Evolutionary conservation across 2,113 vertebrate species (phyloP).

Genomic region (Brevimyrus niger): DNA sequence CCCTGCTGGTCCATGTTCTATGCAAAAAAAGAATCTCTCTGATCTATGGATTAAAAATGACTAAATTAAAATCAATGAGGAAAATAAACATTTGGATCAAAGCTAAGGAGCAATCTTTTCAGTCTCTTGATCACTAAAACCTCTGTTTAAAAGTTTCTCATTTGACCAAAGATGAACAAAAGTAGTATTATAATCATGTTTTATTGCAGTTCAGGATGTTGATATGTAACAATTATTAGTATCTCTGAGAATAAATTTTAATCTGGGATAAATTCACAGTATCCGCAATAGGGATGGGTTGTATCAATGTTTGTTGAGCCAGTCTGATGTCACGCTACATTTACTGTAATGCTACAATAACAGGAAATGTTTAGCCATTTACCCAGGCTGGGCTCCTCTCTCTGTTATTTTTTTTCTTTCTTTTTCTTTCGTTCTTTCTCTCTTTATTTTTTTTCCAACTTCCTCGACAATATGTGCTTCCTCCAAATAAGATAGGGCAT

Average conservation of each 20-base stretch:
- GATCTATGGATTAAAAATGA: neutral
- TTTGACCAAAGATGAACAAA: neutral
- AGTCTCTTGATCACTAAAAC: neutral
- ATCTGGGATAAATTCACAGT: neutral
- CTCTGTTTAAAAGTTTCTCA: neutral
- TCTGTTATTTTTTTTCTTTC: neutral
- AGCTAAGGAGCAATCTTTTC: neutral
- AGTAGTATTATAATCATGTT: neutral
- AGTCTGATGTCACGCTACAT: constrained; percentile 18
- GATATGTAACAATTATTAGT: neutral
- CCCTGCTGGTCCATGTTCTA: neutral
- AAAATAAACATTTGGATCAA: neutral
- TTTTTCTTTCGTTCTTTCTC: neutral
- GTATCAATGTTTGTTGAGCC: neutral
- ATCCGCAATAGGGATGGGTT: neutral
- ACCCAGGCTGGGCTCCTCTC: neutral
- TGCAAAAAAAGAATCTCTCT: neutral
- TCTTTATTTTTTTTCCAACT: constrained; percentile 9
- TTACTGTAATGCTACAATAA: constrained; percentile 21
- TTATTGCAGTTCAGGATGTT: neutral
- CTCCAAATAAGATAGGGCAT: neutral
- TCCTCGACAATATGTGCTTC: constrained; percentile 7
- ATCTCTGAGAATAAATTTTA: neutral
- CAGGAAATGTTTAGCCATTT: constrained; percentile 25
- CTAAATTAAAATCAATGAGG: neutral